Evolutionary conservation across 2,888 invertebrate species (phyloP).

Genomic region (Adelognathus sp.): DNA sequence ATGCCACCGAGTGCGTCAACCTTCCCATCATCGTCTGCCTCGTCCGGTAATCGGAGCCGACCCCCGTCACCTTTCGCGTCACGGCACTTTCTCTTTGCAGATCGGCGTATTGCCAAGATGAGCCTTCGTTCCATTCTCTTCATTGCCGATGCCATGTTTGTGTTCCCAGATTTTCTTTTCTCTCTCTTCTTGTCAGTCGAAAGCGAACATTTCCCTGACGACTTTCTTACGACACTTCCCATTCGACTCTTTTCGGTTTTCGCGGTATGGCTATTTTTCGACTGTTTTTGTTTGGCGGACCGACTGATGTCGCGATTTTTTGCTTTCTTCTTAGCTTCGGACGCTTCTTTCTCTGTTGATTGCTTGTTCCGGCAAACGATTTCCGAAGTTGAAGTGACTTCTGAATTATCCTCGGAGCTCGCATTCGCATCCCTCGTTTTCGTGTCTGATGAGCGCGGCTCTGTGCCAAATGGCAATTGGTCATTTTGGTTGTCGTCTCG

Average conservation of each 20-base stretch:
- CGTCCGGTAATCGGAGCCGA: not conserved
- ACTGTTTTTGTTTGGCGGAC: not conserved
- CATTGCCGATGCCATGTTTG: not conserved
- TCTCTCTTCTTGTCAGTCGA: not conserved
- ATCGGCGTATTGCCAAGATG: not conserved
- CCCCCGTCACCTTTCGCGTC: not conserved
- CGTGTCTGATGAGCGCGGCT: not conserved
- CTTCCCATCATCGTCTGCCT: not conserved
- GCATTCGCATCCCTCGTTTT: too few relatives aligned
- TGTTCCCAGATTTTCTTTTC: not conserved
- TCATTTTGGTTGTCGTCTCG: not conserved
- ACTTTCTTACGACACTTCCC: too few relatives aligned
- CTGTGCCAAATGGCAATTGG: not conserved
- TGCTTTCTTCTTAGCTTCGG: not conserved
- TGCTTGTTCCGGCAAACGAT: not conserved
- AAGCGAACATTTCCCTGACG: too few relatives aligned
- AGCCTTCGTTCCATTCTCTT: not conserved
- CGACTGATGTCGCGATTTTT: not conserved
- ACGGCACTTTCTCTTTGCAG: not conserved
- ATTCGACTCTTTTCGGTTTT: constrained; percentile 1
- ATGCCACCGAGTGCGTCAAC: not conserved
- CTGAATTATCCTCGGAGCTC: too few relatives aligned
- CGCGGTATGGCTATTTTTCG: not conserved
- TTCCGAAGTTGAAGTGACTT: constrained; percentile 11
- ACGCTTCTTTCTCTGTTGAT: not conserved